Evolutionary conservation across 2,888 invertebrate genomes (phyloP).

Genomic region (Nipponacmea schrenckii): DNA sequence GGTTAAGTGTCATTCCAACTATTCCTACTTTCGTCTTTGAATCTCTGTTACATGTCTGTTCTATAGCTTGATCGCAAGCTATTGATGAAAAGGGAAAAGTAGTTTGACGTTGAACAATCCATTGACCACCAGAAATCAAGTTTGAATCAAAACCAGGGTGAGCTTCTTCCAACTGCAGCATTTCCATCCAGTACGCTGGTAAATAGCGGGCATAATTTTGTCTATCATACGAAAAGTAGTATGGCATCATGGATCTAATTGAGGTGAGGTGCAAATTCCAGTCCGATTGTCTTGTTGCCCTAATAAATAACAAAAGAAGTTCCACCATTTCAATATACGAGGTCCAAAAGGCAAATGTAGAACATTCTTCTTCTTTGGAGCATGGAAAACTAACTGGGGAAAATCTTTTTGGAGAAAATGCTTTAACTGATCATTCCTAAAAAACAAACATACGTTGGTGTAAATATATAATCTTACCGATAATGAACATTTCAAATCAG

Average conservation of each 20-base stretch:
- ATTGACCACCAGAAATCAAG: too few species aligned
- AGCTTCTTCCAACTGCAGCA: not conserved
- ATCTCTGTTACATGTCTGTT: conserved; percentile 12
- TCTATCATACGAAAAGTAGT: not conserved
- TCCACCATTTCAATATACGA: conserved; percentile 24
- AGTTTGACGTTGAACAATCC: not conserved
- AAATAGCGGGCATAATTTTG: not conserved
- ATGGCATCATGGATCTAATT: conserved; percentile 9
- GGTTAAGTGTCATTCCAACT: conserved; percentile 5
- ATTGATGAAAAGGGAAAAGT: not conserved
- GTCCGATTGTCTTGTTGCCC: conserved; percentile 21
- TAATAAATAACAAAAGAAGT: conserved; percentile 16
- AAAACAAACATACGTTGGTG: not conserved
- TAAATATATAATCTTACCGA: not conserved
- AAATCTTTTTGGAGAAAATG: not conserved
- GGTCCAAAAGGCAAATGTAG: conserved; percentile 22
- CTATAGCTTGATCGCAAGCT: conserved; percentile 7
- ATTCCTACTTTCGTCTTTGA: conserved; percentile 12
- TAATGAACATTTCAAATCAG: not conserved
- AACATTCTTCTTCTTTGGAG: not conserved
- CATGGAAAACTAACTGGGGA: not conserved
- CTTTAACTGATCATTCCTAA: not conserved
- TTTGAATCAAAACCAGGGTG: not conserved
- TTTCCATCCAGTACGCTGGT: conserved; percentile 22
- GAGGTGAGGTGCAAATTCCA: conserved; percentile 20